Evolutionary conservation across 2,113 vertebrate genomes (phyloP).

Genomic region (Candoia aspera): DNA sequence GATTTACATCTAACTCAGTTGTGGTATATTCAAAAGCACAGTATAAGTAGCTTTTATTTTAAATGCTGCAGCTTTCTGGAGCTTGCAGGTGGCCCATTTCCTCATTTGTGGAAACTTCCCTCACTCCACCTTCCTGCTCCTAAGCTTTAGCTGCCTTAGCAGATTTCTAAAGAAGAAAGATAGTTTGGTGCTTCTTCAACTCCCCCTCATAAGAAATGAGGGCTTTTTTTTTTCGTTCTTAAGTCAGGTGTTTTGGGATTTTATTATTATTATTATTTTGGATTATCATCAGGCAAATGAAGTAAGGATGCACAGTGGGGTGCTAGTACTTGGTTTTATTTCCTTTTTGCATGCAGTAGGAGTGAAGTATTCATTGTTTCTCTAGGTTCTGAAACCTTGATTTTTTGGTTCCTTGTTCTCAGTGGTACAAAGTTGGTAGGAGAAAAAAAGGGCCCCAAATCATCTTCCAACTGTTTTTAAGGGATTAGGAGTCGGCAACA

Average conservation of each 20-base stretch:
- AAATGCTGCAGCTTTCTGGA: background rate
- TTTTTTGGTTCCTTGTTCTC: too few relatives aligned
- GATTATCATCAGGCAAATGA: too few relatives aligned
- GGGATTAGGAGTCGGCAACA: background rate
- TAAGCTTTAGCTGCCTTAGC: background rate
- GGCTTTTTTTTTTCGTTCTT: too few relatives aligned
- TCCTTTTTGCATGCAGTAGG: too few relatives aligned
- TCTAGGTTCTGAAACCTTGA: too few relatives aligned
- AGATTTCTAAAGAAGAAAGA: background rate
- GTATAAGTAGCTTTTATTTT: background rate
- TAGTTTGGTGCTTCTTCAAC: background rate
- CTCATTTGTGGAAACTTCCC: background rate
- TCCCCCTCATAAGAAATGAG: background rate
- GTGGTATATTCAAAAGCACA: background rate
- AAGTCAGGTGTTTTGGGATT: too few relatives aligned
- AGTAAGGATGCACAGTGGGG: too few relatives aligned
- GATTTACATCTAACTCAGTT: background rate
- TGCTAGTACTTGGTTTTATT: too few relatives aligned
- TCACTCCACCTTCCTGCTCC: background rate
- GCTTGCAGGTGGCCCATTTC: background rate
- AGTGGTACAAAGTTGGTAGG: too few relatives aligned
- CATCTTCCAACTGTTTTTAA: background rate
- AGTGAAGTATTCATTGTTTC: too few relatives aligned
- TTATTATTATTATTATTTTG: too few relatives aligned
- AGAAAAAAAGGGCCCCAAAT: background rate